A percentile compares a stretch with the other conserved stretches of the same genome.
phyloP scores from a whole-genome alignment of 2,888 invertebrate genomes.

The Stenchaetothrips biformis region DNA sequence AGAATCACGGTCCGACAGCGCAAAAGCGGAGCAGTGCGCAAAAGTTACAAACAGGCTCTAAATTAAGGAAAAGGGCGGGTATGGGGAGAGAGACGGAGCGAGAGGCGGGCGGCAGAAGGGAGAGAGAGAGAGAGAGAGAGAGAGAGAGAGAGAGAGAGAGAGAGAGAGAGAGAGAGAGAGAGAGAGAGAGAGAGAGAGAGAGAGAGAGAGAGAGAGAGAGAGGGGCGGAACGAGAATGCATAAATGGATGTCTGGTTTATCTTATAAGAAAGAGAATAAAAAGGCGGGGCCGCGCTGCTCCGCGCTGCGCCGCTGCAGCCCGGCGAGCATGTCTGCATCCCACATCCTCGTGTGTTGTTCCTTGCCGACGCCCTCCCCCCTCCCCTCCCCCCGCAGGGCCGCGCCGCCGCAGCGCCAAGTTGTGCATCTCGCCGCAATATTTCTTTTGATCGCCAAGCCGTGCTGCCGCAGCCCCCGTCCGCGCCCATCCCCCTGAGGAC shows the following conservation, averaged over 20 bases:
- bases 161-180: neutral
- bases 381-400: neutral
- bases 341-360: slow-evolving; percentile 22
- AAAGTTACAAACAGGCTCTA: slow-evolving; percentile 16
- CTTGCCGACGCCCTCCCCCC: neutral
- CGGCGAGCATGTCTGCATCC: slow-evolving; percentile 17
- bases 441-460: too few relatives aligned
- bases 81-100: neutral
- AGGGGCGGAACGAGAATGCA: neutral
- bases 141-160: neutral
- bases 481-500: too few relatives aligned
- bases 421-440: too few relatives aligned
- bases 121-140: neutral
- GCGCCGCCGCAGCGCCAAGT: too few relatives aligned
- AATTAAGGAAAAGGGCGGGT: slow-evolving; percentile 12
- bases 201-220: neutral
- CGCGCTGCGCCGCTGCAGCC: neutral
- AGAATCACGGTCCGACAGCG: neutral
- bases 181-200: neutral
- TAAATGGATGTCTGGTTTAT: slow-evolving; percentile 25
- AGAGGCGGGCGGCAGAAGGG: neutral
- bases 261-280: slow-evolving; percentile 24
- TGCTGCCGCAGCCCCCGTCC: too few relatives aligned
- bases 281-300: neutral
- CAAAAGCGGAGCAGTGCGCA: neutral